These are phyloP conservation scores for Heliconius hermathena DNA, from an alignment of 1,140 invertebrate genomes.

Conservation along the genomic window DNA sequence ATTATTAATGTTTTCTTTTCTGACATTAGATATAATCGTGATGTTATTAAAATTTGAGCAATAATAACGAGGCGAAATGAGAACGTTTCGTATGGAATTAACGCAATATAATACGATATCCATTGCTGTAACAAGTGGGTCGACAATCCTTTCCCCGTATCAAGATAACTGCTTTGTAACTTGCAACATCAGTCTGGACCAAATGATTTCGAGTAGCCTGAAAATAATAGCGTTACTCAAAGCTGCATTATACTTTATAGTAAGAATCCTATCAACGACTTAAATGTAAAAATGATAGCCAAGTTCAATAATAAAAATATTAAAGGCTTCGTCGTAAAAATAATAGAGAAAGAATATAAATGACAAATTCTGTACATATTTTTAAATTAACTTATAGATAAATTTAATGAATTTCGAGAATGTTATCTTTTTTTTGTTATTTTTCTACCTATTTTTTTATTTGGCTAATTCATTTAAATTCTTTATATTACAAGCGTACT, in stretches of 20 bases:
- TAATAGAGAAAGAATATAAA: no score
- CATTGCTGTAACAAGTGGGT: conserved; percentile 40
- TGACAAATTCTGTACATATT: no score
- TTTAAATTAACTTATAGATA: no score
- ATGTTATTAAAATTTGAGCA: conserved; percentile 27
- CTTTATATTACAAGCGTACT: no score
- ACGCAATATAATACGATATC: conserved; percentile 40
- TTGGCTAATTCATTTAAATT: no score
- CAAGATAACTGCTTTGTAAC: conserved; percentile 35
- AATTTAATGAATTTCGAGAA: no score
- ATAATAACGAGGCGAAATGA: conserved; percentile 26
- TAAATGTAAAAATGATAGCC: neutral
- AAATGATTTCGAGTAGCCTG: conserved; percentile 30
- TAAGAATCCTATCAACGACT: neutral
- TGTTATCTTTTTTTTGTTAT: no score
- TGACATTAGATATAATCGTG: neutral
- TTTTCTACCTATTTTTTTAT: no score
- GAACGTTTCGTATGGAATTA: conserved; percentile 38
- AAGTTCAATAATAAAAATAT: neutral
- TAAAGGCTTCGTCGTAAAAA: no score
- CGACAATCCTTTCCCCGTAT: conserved; percentile 43
- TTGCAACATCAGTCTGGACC: conserved; percentile 38
- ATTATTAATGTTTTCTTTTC: neutral
- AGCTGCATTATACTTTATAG: neutral
- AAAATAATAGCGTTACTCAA: conserved; percentile 27